Base-by-base conservation (phyloP, 2,888 invertebrate species). In the Mesodorylaimus sp. region DNA sequence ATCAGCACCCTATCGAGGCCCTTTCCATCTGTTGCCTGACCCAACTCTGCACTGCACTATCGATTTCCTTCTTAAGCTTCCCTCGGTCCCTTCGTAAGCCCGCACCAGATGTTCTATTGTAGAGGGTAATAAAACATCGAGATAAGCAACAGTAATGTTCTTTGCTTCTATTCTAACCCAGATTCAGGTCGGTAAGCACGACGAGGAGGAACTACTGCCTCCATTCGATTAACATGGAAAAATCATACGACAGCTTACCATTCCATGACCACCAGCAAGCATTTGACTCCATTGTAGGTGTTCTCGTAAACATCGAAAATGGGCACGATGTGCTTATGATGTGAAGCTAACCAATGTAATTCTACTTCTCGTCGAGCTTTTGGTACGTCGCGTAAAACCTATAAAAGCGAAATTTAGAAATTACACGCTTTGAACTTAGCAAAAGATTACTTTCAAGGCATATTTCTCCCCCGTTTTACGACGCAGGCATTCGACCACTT, bases 221-320 rank as follows among this genome's bases (percentile, higher is more conserved):
- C n/a, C n/a, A n/a, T n/a, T n/a, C n/a, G n/a, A n/a, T n/a, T n/a
- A n/a, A n/a, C n/a, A n/a, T n/a, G n/a, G n/a, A n/a, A n/a, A n/a
- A n/a, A n/a, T n/a, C n/a, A 36, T 36, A 36, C n/a, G n/a, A 36
- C 16, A 27, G 53, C 63, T 59, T 69, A 83, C 83, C 91, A 89
- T 76, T 97, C 97, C 95, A 97, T 97, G n/a, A 97, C 82, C 36
- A 97, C 87, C 5, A 97, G 75, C 1, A 97, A 75, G 70, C 93
- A 95, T 60, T 83, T 80, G 58, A 83, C 81, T 10, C 82, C 83
- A 55, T 81, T 80, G 65, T 91, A 89, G n/a, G 81, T 77, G 71
- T 97, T 97, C 72, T 93, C 91, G 69, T 89, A 97, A 26, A 95
- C 88, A 71, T 95, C 91, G 57, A 79, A 75, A 38, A 83, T 79